Conservation (phyloP, 2,797 vertebrate species). For the Tragelaphus oryx region DNA sequence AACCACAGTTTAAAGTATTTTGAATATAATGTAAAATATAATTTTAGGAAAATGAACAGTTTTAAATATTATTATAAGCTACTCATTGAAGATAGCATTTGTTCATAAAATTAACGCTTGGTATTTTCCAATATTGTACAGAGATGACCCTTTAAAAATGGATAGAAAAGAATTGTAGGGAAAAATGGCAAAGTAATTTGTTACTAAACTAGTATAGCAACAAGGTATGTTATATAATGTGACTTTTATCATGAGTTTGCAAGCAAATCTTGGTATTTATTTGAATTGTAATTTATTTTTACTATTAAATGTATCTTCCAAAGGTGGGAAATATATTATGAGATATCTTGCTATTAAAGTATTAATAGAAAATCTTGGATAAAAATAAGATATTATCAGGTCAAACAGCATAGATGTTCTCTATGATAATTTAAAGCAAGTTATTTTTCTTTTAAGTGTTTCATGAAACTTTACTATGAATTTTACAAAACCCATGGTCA, state of each 20-base stretch:
- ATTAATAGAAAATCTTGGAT: background rate
- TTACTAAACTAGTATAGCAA: background rate
- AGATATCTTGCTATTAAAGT: background rate
- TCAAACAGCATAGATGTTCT: background rate
- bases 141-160: background rate
- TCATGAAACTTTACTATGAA: background rate
- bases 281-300: background rate
- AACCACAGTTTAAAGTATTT: background rate
- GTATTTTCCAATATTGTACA: background rate
- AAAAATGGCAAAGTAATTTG: background rate
- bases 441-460: background rate
- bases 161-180: background rate
- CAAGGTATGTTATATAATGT: background rate
- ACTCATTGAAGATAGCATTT: background rate
- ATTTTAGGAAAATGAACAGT: background rate
- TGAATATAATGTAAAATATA: background rate
- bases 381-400: background rate
- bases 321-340: background rate
- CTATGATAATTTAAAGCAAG: background rate
- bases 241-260: background rate
- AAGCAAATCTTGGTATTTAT: background rate
- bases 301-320: background rate
- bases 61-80: background rate
- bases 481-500: background rate
- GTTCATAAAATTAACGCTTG: background rate